Evolutionary conservation across 2,888 invertebrate species (phyloP), one percentile per base, ranked within the genome.

Genomic region (Seira sanloemensis): DNA sequence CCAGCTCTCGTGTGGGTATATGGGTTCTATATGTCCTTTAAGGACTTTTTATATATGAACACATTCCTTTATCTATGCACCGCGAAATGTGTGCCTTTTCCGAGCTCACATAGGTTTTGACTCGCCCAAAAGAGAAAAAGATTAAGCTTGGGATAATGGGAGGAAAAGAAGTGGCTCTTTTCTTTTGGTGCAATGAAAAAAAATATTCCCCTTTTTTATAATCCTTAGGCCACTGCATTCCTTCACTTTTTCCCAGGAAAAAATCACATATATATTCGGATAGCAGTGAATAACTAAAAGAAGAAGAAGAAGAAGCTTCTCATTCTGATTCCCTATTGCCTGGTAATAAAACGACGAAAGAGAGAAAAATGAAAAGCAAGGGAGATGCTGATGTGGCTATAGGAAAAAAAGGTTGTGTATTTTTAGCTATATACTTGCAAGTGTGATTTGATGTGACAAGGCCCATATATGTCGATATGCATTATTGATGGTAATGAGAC

Each of bases 1-100:
- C 77, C 75, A 24, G 46, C 71, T 77, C 67, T 82, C 77, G 83
- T 86, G 74, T 77, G 27, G 16, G 76, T 66, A 62, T 66, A 46
- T 27, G 27, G 5, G 26, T n/a, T n/a, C n/a, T 4, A 37, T 37
- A 37, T 37, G 37, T 37, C 37, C 37, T 37, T 37, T 7, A 37
- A 37, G 37, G 37, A 37, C 37, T 37, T 37, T 12, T 4, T n/a
- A 4, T 12, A 37, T 12, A 37, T 37, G 37, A n/a, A n/a, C n/a
- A n/a, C 37, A 37, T 37, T 37, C 37, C 37, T 37, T 12, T 12
- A n/a, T 37, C 12, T 37, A 37, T 37, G 37, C 37, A 37, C 37
- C 37, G 37, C 37, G 12, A 37, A 37, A 37, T n/a, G 37, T 37
- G 12, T 7, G 37, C 37, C 12, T n/a, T n/a, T n/a, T n/a, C n/a